Evolutionary conservation across 2,113 vertebrate genomes (phyloP).

Genomic region (Galbula dea): DNA sequence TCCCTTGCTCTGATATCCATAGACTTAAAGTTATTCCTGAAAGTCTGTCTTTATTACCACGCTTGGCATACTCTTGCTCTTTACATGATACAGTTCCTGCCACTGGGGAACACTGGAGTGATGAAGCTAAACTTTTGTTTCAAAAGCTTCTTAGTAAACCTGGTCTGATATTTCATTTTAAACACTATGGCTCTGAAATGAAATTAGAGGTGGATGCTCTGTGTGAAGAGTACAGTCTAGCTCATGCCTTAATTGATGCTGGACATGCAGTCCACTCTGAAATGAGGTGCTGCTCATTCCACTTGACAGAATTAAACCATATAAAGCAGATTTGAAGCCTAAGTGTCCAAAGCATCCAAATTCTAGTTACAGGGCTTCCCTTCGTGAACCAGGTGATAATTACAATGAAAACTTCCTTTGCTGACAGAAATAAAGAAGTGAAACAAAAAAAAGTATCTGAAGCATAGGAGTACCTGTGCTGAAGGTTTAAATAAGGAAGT

Average conservation of each 20-base stretch:
- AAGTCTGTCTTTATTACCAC: slow-evolving; percentile 70
- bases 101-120: slow-evolving; percentile 72
- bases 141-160: slow-evolving; percentile 72
- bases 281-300: background rate
- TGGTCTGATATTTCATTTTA: slow-evolving; percentile 76
- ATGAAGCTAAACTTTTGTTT: slow-evolving; percentile 75
- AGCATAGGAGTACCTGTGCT: background rate
- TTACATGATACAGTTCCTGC: slow-evolving; percentile 75
- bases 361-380: background rate
- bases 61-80: slow-evolving; percentile 73
- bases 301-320: background rate
- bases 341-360: background rate
- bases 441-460: background rate
- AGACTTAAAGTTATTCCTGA: slow-evolving; percentile 77
- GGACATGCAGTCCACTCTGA: slow-evolving; percentile 42
- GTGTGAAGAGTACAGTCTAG: background rate
- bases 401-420: background rate
- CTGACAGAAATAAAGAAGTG: background rate
- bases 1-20: slow-evolving; percentile 59
- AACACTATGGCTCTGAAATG: slow-evolving; percentile 19
- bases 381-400: background rate
- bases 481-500: background rate
- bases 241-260: slow-evolving; percentile 54
- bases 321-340: background rate
- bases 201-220: slow-evolving; percentile 65